Conservation (phyloP, 2,797 vertebrate genomes). For the Poeciliopsis paucimaculata region DNA sequence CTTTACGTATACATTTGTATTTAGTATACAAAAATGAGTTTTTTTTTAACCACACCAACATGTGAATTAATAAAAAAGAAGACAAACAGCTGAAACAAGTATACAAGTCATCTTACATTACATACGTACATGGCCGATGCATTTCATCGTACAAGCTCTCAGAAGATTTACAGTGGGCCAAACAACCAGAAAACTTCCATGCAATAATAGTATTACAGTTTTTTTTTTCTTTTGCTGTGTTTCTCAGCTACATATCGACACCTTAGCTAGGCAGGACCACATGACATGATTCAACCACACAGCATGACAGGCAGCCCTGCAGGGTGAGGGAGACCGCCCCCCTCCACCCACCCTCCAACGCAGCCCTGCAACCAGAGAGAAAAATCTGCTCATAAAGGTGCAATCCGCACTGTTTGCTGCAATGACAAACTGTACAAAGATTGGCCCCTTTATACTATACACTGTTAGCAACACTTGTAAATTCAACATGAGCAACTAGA, state of each 20-base stretch:
- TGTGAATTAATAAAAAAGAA: conserved; percentile 80
- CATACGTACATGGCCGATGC: conserved; percentile 78
- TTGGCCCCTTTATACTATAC: conserved; percentile 61
- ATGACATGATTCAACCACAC: conserved; percentile 73
- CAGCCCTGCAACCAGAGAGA: conserved; percentile 61
- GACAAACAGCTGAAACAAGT: conserved; percentile 78
- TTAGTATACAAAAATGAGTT: conserved; percentile 82
- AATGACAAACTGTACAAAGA: conserved; percentile 50
- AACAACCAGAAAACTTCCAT: conserved; percentile 78
- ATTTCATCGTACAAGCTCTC: conserved; percentile 74
- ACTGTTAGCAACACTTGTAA: conserved; percentile 71
- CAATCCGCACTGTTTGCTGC: conserved; percentile 50
- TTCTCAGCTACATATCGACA: conserved; percentile 74
- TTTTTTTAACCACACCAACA: conserved; percentile 79
- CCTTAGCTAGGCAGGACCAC: conserved; percentile 75
- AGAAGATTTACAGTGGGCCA: conserved; percentile 74
- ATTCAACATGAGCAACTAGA: conserved; percentile 68
- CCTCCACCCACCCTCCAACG: conserved; percentile 39
- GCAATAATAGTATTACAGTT: conserved; percentile 69
- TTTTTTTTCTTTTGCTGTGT: conserved; percentile 56
- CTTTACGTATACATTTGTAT: conserved; percentile 82
- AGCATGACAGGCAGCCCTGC: conserved; percentile 53
- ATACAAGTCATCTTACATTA: conserved; percentile 80
- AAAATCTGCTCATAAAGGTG: conserved; percentile 73
- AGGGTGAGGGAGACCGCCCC: conserved; percentile 22